Percentiles rank a stretch among this genome's conserved stretches.
Evolutionary conservation across 2,797 vertebrate species (phyloP).

Genomic region (Sphaeramia orbicularis): DNA sequence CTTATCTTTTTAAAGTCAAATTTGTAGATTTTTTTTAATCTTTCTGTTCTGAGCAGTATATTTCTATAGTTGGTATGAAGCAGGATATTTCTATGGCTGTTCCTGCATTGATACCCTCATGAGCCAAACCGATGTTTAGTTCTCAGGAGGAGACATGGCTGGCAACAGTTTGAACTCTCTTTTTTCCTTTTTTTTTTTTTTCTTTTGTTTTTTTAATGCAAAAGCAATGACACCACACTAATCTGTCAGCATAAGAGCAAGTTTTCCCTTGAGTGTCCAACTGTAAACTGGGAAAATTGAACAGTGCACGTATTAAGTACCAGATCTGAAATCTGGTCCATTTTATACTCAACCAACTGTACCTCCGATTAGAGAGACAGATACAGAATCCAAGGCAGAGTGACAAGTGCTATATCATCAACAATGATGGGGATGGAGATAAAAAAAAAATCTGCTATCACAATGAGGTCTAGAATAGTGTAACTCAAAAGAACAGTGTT

Average conservation of each 20-base stretch:
- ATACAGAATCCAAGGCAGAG: constrained; percentile 97
- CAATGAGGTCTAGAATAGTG: constrained; percentile 84
- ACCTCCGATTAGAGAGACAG: constrained; percentile 97
- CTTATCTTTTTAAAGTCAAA: constrained; percentile 85
- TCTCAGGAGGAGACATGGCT: constrained; percentile 90
- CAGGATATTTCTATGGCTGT: constrained; percentile 93
- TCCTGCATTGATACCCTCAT: constrained; percentile 89
- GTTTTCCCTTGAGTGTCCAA: constrained; percentile 95
- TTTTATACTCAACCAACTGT: constrained; percentile 99
- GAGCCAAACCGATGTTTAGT: constrained; percentile 84
- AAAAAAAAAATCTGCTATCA: constrained; percentile 54
- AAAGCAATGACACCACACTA: constrained; percentile 88
- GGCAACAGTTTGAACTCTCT: constrained; percentile 83
- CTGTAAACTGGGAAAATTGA: constrained; percentile 99
- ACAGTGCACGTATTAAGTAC: constrained; percentile 98
- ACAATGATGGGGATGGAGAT: constrained; percentile 89
- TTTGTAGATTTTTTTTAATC: constrained; percentile 78
- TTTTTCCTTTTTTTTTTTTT: constrained; percentile 32
- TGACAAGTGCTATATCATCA: constrained; percentile 97
- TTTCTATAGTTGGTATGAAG: constrained; percentile 89
- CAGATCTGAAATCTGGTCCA: constrained; percentile 91
- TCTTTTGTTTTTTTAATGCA: constrained; percentile 60
- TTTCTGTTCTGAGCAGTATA: constrained; percentile 90
- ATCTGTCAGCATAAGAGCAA: constrained; percentile 90
- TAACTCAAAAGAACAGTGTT: constrained; percentile 83